These are phyloP conservation scores for Gymnothorax javanicus DNA, from an alignment of 2,797 vertebrate genomes.

Conservation along the genomic window DNA sequence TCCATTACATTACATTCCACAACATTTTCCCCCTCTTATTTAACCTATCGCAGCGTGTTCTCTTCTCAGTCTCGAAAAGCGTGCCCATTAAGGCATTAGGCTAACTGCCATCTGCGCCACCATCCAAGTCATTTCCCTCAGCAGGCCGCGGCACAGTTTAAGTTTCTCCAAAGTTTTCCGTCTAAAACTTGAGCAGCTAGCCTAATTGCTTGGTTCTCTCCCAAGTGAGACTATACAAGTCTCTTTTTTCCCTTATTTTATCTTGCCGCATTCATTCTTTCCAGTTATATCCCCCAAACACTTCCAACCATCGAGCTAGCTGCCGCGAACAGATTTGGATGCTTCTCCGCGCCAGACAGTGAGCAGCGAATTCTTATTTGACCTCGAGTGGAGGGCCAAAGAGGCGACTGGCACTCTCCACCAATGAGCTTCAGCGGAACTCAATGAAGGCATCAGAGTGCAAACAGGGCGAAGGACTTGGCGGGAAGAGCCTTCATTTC, in stretches of 20 bases:
- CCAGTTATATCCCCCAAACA: not conserved
- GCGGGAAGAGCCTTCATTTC: not conserved
- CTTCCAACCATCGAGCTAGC: not conserved
- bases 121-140: not conserved
- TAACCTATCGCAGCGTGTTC: not conserved
- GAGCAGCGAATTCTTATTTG: not conserved
- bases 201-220: slow-evolving; percentile 16
- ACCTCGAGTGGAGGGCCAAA: not conserved
- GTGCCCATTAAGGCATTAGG: not conserved
- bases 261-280: not conserved
- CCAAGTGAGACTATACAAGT: not conserved
- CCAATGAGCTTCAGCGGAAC: not conserved
- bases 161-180: not conserved
- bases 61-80: not conserved
- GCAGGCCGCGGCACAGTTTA: slow-evolving; percentile 7
- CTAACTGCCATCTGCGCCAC: not conserved
- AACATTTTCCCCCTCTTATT: not conserved
- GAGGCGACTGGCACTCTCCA: not conserved
- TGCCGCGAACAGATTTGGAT: not conserved
- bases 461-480: not conserved
- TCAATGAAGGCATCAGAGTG: slow-evolving; percentile 3
- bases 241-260: not conserved
- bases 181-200: not conserved
- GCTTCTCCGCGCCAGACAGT: not conserved
- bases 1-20: too few relatives aligned